Percentiles rank a stretch among this genome's conserved stretches.
Conservation (phyloP, 2,888 invertebrate species). For the Drosophila kokeensis region DNA sequence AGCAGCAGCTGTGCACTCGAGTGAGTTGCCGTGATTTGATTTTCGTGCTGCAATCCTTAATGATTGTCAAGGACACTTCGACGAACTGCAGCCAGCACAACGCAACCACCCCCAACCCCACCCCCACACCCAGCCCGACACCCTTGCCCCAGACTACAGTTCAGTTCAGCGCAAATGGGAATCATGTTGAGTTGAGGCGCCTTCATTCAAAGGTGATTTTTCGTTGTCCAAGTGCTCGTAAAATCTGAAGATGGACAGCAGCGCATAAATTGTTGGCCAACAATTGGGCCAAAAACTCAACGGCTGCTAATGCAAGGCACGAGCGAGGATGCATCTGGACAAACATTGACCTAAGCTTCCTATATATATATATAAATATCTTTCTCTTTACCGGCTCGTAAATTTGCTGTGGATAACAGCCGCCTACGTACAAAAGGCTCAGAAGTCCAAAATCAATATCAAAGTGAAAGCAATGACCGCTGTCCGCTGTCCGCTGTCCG, state of each 20-base stretch:
- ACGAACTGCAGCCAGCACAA: slow-evolving; percentile 10
- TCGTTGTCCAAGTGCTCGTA: slow-evolving; percentile 59
- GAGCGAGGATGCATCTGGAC: slow-evolving; percentile 67
- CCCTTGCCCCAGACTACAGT: not conserved
- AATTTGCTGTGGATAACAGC: slow-evolving; percentile 44
- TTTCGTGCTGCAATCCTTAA: slow-evolving; percentile 23
- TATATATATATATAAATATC: not conserved
- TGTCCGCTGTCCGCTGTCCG: slow-evolving; percentile 20
- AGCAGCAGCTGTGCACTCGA: slow-evolving; percentile 24
- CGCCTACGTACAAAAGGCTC: slow-evolving; percentile 39
- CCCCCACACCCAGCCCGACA: slow-evolving; percentile 1
- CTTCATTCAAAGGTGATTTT: slow-evolving; percentile 45
- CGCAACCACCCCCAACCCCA: not conserved
- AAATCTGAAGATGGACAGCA: slow-evolving; percentile 73
- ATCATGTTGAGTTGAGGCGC: slow-evolving; percentile 24
- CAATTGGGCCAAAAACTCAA: slow-evolving; percentile 39
- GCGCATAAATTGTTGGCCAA: slow-evolving; percentile 72
- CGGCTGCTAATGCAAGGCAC: slow-evolving; percentile 77
- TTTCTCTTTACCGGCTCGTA: slow-evolving; percentile 50
- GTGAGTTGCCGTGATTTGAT: slow-evolving; percentile 15
- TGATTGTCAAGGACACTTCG: slow-evolving; percentile 17
- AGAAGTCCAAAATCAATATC: slow-evolving; percentile 53
- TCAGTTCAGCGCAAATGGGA: slow-evolving; percentile 20
- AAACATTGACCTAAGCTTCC: slow-evolving; percentile 77
- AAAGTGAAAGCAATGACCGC: slow-evolving; percentile 76